Percentiles rank a stretch among this genome's conserved stretches.
These are phyloP conservation scores for Schizaphis graminum DNA, from an alignment of 2,888 invertebrate species.

Conservation along the genomic window DNA sequence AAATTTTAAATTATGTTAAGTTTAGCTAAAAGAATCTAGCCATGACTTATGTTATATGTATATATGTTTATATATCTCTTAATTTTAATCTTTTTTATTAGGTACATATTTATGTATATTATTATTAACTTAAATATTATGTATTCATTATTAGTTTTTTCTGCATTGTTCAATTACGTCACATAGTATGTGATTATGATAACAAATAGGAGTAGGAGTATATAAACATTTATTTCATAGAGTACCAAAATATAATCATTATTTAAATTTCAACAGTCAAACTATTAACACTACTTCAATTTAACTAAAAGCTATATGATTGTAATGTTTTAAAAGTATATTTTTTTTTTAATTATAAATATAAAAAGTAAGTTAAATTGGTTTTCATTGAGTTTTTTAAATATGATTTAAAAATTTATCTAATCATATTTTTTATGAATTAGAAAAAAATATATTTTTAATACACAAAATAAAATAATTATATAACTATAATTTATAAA, in stretches of 20 bases:
- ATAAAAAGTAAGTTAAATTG: conserved; percentile 27
- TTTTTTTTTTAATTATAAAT: neutral
- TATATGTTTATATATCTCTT: neutral
- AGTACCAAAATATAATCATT: conserved; percentile 5
- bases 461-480: neutral
- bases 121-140: conserved; percentile 38
- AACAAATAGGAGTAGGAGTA: conserved; percentile 34
- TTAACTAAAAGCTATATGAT: neutral
- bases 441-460: too few relatives aligned
- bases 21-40: neutral
- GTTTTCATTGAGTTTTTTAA: neutral
- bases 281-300: conserved; percentile 17
- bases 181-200: conserved; percentile 30
- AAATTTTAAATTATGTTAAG: neutral
- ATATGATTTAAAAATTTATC: neutral
- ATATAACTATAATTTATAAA: neutral
- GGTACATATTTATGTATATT: neutral
- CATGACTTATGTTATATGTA: neutral
- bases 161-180: conserved; percentile 8
- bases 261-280: conserved; percentile 34
- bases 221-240: neutral
- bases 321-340: neutral
- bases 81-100: conserved; percentile 29
- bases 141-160: conserved; percentile 11
- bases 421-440: neutral